phyloP scores from a whole-genome alignment of 2,113 vertebrate species.

The Setophaga kirtlandii region DNA sequence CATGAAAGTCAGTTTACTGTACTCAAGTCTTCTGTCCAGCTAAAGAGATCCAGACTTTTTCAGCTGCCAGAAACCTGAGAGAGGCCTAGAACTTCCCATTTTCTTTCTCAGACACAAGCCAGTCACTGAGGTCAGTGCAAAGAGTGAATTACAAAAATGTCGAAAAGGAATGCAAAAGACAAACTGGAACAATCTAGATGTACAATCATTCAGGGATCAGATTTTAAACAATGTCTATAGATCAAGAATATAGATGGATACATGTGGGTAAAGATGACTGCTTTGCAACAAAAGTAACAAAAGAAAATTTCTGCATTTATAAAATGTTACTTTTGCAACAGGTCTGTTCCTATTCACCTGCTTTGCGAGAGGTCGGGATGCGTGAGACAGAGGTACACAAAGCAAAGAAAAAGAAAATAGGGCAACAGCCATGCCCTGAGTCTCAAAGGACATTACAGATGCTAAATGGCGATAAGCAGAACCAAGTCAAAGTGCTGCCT shows the following conservation, averaged over 20 bases:
- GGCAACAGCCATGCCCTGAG: slow-evolving; percentile 59
- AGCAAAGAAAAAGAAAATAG: slow-evolving; percentile 42
- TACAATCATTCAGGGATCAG: neutral
- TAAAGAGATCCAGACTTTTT: neutral
- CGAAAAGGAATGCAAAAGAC: neutral
- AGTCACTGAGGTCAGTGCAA: neutral
- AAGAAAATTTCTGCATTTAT: neutral
- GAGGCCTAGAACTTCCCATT: neutral
- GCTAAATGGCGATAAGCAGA: slow-evolving; percentile 77
- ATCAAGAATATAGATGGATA: neutral
- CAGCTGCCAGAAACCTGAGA: neutral
- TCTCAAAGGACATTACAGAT: slow-evolving; percentile 75
- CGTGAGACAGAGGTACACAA: slow-evolving; percentile 30
- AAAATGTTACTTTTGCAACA: slow-evolving; percentile 75
- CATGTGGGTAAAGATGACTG: neutral
- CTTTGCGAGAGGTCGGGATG: slow-evolving; percentile 77
- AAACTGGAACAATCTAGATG: neutral
- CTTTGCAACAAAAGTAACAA: neutral
- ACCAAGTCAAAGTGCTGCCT: slow-evolving; percentile 71
- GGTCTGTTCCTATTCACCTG: slow-evolving; percentile 86
- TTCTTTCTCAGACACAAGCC: neutral
- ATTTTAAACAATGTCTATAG: neutral
- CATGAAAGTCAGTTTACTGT: neutral
- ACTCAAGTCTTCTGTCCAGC: neutral
- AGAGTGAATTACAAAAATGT: neutral